Evolutionary conservation across 2,113 vertebrate species (phyloP).

Genomic region (Anguilla japonica): DNA sequence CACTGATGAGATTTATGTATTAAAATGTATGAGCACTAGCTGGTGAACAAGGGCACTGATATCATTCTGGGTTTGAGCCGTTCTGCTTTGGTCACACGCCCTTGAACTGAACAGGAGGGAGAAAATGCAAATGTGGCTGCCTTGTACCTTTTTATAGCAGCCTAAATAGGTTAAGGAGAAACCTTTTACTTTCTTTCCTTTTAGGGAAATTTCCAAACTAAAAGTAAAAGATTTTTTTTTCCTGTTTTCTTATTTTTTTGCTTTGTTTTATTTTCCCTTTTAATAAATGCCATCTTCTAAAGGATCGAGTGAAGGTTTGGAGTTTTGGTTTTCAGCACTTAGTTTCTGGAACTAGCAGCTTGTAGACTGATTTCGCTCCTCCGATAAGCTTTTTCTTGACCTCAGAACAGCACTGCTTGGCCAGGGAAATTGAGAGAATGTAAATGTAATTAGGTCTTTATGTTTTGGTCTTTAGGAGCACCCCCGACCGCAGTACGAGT

Average conservation of each 20-base stretch:
- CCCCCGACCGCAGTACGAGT: slow-evolving; percentile 90
- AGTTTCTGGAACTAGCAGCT: not conserved
- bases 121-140: not conserved
- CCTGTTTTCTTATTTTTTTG: slow-evolving; percentile 2
- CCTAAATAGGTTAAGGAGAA: not conserved
- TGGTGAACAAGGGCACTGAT: not conserved
- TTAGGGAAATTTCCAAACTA: not conserved
- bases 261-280: slow-evolving; percentile 22
- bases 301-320: slow-evolving; percentile 71
- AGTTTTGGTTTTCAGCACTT: slow-evolving; percentile 39
- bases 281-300: slow-evolving; percentile 50
- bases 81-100: not conserved
- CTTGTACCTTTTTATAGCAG: not conserved
- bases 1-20: too few species aligned
- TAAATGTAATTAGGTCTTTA: slow-evolving; percentile 20
- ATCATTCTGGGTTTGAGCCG: not conserved
- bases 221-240: not conserved
- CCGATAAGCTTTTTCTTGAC: slow-evolving; percentile 18
- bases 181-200: not conserved
- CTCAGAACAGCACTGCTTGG: slow-evolving; percentile 16
- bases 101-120: not conserved
- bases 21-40: too few species aligned
- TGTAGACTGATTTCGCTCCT: slow-evolving; percentile 13
- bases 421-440: not conserved
- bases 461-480: slow-evolving; percentile 76